A percentile compares a stretch with the other conserved stretches of the same genome.
These are phyloP conservation scores for Catotricha subobsoleta DNA, from an alignment of 2,888 invertebrate genomes.

Conservation along the genomic window DNA sequence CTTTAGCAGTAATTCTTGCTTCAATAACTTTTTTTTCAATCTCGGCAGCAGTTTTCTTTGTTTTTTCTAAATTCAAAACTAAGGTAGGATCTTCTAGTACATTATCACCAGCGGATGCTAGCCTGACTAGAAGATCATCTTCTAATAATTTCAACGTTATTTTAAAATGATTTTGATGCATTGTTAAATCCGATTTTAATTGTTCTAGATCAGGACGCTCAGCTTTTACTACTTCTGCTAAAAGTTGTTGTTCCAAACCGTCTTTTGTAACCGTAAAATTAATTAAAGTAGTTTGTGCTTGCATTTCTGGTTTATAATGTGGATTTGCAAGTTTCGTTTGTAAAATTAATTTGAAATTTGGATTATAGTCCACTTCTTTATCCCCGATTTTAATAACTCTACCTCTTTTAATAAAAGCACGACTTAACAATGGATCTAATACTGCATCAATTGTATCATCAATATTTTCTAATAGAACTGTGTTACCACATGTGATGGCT, in stretches of 20 bases:
- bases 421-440: constrained; percentile 72
- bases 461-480: constrained; percentile 77
- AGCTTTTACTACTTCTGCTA: constrained; percentile 85
- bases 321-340: constrained; percentile 93
- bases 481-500: constrained; percentile 52
- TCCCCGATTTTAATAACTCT: constrained; percentile 69
- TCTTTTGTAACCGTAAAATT: constrained; percentile 92
- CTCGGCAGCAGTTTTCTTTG: constrained; percentile 82
- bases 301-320: constrained; percentile 94
- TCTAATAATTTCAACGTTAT: constrained; percentile 79
- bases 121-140: constrained; percentile 69
- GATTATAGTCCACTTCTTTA: constrained; percentile 78
- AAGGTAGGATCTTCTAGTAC: constrained; percentile 80
- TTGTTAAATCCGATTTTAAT: constrained; percentile 66
- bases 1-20: constrained; percentile 67
- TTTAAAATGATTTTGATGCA: constrained; percentile 89
- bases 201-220: constrained; percentile 84
- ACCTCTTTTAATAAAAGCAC: constrained; percentile 79
- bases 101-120: constrained; percentile 82
- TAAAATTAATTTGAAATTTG: constrained; percentile 62
- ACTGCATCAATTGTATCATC: constrained; percentile 85
- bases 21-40: constrained; percentile 75
- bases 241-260: constrained; percentile 85
- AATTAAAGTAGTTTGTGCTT: constrained; percentile 88
- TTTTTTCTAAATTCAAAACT: constrained; percentile 82